phyloP scores from a whole-genome alignment of 1,140 invertebrate species.

The Tetragonula clypearis region DNA sequence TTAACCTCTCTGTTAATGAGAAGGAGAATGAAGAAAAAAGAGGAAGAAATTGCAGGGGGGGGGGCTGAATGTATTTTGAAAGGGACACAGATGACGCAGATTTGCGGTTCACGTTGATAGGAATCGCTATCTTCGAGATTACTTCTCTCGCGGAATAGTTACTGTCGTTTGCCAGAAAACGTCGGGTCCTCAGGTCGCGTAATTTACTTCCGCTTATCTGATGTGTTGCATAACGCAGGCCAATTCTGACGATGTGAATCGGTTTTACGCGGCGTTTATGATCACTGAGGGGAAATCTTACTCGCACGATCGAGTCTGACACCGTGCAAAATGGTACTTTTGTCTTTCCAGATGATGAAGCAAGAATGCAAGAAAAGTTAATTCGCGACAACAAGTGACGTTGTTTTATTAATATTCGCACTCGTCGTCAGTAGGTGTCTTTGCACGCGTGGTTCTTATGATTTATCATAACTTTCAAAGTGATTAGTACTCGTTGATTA shows the following conservation, averaged over 20 bases:
- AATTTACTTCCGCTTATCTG: conserved; percentile 59
- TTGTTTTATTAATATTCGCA: not conserved
- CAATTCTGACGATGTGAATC: conserved; percentile 59
- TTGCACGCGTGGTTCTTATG: no score
- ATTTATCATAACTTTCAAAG: not conserved
- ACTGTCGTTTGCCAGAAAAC: conserved; percentile 7
- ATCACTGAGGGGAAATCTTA: conserved; percentile 33
- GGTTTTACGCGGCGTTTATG: conserved; percentile 36
- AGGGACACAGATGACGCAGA: not conserved
- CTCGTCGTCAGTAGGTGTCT: no score
- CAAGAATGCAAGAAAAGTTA: not conserved
- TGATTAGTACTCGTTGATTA: not conserved
- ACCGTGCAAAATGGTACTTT: not conserved
- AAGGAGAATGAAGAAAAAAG: not conserved
- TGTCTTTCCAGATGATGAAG: not conserved
- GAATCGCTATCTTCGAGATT: conserved; percentile 25
- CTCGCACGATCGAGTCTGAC: not conserved
- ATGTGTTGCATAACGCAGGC: conserved; percentile 47
- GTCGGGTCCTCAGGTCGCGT: conserved; percentile 23
- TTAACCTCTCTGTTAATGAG: not conserved
- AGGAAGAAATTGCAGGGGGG: not conserved
- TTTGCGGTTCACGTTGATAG: not conserved
- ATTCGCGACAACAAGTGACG: not conserved
- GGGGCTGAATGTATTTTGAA: no score
- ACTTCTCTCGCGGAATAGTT: conserved; percentile 24